Base-by-base conservation (phyloP, 2,797 vertebrate genomes). In the Amblyopsis hoosieri region DNA sequence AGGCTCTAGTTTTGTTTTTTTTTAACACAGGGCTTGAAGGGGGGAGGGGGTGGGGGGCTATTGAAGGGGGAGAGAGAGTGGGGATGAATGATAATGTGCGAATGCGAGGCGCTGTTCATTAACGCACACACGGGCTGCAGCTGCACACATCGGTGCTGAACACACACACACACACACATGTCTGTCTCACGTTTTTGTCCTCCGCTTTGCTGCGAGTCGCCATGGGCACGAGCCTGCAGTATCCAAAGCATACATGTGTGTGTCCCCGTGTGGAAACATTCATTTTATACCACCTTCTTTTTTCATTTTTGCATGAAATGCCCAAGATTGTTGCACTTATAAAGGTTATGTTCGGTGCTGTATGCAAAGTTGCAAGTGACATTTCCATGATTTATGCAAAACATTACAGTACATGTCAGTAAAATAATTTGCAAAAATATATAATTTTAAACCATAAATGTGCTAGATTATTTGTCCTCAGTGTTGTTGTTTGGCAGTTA, bases 21-120 rank as follows among this genome's bases (percentile, higher is more conserved):
- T 84, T 93, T 86, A 90, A 90, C 94, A 92, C 23, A 29, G 93
- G 91, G 81, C 84, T 72, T 70, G 72, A 77, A 45, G 47, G 49
- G 12, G 29, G 69, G 50, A 55, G 9, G 1, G 23, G 51, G 47
- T 57, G 64, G 63, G 59, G 53, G 62, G 92, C 94, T 93, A 96
- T 96, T 96, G 94, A 96, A 91, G 83, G 80, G 85, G 81, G 83
- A 87, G 85, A 69, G 83, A 75, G 87, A 78, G 81, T 77, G 72
- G 87, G 84, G 79, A 87, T 93, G 92, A 93, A 95, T 94, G 93
- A 94, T 96, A 96, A 96, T 93, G 92, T 94, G 93, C 79, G 89
- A 91, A 91, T 65, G 86, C 81, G 89, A 80, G 80, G 85, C 72
- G 71, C 89, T 89, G 90, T 92, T 93, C 90, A 93, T 92, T 92